Evolutionary conservation across 2,888 invertebrate genomes (phyloP).

Genomic region (Lochmaea capreae): DNA sequence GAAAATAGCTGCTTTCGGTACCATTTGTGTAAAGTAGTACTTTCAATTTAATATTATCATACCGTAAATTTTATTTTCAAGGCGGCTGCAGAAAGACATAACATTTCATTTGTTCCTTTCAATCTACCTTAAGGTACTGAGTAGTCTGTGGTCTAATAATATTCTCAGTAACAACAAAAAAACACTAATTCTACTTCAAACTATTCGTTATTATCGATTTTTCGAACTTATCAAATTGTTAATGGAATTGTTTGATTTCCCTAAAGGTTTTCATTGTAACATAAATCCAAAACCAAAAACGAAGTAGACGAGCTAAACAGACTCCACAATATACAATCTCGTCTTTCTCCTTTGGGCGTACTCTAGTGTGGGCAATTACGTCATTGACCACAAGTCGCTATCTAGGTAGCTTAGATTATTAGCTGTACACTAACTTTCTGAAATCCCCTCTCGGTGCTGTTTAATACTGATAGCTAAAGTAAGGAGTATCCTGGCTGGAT

Average conservation of each 20-base stretch:
- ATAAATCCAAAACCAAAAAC: slow-evolving; percentile 24
- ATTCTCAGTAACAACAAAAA: too few species aligned
- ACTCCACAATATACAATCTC: slow-evolving; percentile 4
- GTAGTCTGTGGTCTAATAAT: too few species aligned
- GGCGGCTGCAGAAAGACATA: too few species aligned
- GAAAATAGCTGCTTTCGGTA: too few species aligned
- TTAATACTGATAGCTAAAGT: slow-evolving; percentile 60
- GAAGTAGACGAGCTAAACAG: slow-evolving; percentile 11
- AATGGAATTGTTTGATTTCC: slow-evolving; percentile 14
- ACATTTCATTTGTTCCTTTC: too few species aligned
- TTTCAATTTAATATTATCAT: too few species aligned
- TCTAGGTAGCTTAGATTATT: slow-evolving; percentile 51
- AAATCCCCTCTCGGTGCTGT: slow-evolving; percentile 58
- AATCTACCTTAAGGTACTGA: too few species aligned
- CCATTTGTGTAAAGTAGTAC: too few species aligned
- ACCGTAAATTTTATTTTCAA: too few species aligned
- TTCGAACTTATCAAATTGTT: background rate
- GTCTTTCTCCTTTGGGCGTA: slow-evolving; percentile 21
- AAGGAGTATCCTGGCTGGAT: slow-evolving; percentile 58
- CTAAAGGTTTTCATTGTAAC: slow-evolving; percentile 5
- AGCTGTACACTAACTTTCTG: slow-evolving; percentile 43
- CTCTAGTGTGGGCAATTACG: slow-evolving; percentile 31
- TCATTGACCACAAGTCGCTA: slow-evolving; percentile 41
- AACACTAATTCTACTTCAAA: too few species aligned
- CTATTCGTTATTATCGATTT: too few species aligned